Conservation (phyloP, 1,140 invertebrate species). For the Halyomorpha halys region DNA sequence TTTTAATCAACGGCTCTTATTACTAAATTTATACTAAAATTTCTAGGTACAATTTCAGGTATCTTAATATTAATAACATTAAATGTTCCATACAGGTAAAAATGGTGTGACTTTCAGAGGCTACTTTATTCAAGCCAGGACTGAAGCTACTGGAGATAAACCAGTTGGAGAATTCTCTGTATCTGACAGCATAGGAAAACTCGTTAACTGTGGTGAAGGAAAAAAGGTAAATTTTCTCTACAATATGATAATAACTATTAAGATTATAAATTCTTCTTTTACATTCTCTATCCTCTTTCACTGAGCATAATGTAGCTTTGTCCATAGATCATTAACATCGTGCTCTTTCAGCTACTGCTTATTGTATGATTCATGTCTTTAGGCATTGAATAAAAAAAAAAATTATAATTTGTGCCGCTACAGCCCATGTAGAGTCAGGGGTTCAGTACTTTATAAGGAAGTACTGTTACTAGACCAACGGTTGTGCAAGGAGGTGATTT, state of each 20-base stretch:
- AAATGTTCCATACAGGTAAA: neutral
- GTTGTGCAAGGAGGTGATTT: too few species aligned
- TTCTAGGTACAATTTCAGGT: neutral
- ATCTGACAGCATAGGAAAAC: slow-evolving; percentile 32
- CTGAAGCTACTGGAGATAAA: slow-evolving; percentile 32
- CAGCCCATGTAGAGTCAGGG: too few species aligned
- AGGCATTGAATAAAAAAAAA: too few species aligned
- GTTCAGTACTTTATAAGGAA: too few species aligned
- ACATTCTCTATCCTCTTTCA: neutral
- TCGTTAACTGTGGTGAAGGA: slow-evolving; percentile 37
- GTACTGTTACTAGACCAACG: too few species aligned
- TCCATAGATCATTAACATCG: neutral
- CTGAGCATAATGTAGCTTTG: neutral
- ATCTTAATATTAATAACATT: neutral
- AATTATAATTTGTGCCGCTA: too few species aligned
- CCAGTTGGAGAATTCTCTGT: slow-evolving; percentile 39
- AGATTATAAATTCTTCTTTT: neutral
- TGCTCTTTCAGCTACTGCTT: too few species aligned
- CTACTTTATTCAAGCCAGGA: slow-evolving; percentile 42
- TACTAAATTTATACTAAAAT: neutral
- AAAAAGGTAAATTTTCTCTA: slow-evolving; percentile 35
- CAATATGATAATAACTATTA: neutral
- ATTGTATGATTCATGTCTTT: too few species aligned
- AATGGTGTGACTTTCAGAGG: slow-evolving; percentile 39
- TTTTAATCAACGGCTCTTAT: too few species aligned